These are phyloP conservation scores for Drosophila anomelani DNA, from an alignment of 2,888 invertebrate species.

Conservation along the genomic window DNA sequence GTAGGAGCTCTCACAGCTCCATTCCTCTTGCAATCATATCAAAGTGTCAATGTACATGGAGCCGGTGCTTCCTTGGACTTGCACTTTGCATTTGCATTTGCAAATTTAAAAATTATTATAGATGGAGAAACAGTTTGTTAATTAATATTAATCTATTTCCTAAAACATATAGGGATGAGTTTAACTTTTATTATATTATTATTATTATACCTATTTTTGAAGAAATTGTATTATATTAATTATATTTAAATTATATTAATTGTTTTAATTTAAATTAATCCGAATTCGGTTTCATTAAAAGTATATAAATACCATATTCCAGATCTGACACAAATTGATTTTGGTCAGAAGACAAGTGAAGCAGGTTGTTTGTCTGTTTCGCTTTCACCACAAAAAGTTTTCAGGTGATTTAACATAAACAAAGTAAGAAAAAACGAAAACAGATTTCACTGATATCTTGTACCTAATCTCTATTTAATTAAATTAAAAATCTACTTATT, in stretches of 20 bases:
- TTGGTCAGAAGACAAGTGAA: neutral
- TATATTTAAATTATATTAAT: too few species aligned
- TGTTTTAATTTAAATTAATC: neutral
- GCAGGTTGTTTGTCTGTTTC: neutral
- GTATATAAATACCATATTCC: neutral
- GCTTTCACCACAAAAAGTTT: neutral
- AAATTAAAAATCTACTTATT: too few species aligned
- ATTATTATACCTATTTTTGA: too few species aligned
- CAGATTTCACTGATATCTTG: too few species aligned
- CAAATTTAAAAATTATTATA: too few species aligned
- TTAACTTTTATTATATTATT: neutral
- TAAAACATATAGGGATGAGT: neutral
- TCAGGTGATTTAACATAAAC: neutral
- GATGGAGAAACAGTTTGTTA: neutral
- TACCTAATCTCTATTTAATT: neutral
- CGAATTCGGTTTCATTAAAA: neutral
- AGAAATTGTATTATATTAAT: too few species aligned
- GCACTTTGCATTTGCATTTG: constrained; percentile 53
- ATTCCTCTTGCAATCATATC: constrained; percentile 59
- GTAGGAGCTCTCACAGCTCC: neutral
- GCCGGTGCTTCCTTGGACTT: constrained; percentile 29
- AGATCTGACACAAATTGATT: neutral
- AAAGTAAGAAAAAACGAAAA: neutral
- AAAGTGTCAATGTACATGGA: constrained; percentile 65
- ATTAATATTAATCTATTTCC: neutral